A percentile compares a stretch with the other conserved stretches of the same genome.
Conservation (phyloP, 1,140 invertebrate genomes). For the Lucilia cuprina region DNA sequence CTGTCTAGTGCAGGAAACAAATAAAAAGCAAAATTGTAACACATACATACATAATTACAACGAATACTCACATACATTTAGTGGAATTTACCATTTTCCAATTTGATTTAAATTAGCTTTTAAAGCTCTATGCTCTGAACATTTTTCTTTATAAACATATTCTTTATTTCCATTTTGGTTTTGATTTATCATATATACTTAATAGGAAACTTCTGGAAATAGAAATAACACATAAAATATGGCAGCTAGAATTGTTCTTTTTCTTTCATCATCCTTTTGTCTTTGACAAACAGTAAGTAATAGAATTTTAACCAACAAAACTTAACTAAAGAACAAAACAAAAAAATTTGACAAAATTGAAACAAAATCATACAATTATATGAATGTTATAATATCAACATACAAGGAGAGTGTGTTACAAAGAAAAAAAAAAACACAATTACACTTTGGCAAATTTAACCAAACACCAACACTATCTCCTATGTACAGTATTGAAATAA, state of each 20-base stretch:
- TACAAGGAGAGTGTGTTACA: neutral
- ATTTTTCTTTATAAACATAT: too few relatives aligned
- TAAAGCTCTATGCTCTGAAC: neutral
- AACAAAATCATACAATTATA: neutral
- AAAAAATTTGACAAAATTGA: neutral
- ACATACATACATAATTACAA: neutral
- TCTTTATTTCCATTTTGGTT: neutral
- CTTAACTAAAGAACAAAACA: neutral
- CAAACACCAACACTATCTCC: neutral
- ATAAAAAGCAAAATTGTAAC: neutral
- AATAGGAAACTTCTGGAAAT: neutral
- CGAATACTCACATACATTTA: neutral
- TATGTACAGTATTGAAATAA: neutral
- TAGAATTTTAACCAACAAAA: neutral
- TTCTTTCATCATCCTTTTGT: neutral
- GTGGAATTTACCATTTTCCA: neutral
- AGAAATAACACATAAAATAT: too few relatives aligned
- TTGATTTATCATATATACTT: neutral
- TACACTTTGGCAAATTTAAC: neutral
- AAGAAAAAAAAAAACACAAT: neutral
- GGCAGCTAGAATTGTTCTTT: too few relatives aligned
- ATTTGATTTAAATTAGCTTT: neutral
- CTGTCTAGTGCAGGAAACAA: neutral
- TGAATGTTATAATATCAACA: neutral
- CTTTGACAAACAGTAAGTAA: neutral